Evolutionary conservation across 1,140 invertebrate species (phyloP).

Genomic region (Drosophila punjabiensis): DNA sequence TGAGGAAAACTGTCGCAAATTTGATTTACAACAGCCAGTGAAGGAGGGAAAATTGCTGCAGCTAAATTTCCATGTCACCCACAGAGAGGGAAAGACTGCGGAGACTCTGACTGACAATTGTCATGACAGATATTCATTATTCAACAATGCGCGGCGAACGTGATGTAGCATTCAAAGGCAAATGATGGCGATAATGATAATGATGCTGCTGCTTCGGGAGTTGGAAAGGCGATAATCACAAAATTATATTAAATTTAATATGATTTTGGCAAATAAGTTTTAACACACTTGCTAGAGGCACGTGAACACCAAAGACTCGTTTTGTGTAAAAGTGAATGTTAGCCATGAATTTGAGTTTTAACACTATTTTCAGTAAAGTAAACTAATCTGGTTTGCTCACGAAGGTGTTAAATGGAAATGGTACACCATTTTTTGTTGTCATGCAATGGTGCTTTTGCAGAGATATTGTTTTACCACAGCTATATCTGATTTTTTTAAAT

Average conservation of each 20-base stretch:
- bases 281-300: constrained; percentile 43
- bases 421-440: constrained; percentile 36
- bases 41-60: constrained; percentile 29
- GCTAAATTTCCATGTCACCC: constrained; percentile 49
- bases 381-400: constrained; percentile 18
- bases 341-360: constrained; percentile 10
- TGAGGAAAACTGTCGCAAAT: constrained; percentile 63
- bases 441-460: constrained; percentile 12
- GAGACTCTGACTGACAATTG: constrained; percentile 42
- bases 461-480: constrained; percentile 10
- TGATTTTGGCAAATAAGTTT: constrained; percentile 48
- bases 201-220: constrained; percentile 23
- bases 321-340: constrained; percentile 37
- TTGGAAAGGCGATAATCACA: constrained; percentile 63
- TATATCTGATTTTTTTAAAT: constrained; percentile 15
- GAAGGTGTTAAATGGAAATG: constrained; percentile 50
- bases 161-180: constrained; percentile 66
- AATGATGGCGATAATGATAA: constrained; percentile 35
- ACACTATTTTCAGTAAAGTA: constrained; percentile 2
- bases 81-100: constrained; percentile 18
- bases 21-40: constrained; percentile 65
- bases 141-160: constrained; percentile 60
- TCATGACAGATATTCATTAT: constrained; percentile 68
- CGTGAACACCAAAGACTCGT: constrained; percentile 3
- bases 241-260: constrained; percentile 69